A percentile compares a stretch with the other conserved stretches of the same genome.
These are phyloP conservation scores for Heterodera schachtii DNA, from an alignment of 1,140 invertebrate species.

Conservation along the genomic window DNA sequence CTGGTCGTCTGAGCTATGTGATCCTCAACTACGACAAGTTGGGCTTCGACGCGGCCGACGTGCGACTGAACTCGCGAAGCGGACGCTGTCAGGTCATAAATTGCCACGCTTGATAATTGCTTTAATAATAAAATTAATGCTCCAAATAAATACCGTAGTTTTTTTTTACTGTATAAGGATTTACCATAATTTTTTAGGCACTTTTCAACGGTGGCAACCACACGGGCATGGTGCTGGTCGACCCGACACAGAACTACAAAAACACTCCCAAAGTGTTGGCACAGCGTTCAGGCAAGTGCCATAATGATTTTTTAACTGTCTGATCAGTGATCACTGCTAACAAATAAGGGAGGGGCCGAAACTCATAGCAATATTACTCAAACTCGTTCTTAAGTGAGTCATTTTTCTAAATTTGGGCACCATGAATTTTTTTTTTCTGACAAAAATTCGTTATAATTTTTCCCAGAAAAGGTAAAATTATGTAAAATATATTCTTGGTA, in stretches of 20 bases:
- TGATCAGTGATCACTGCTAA: neutral
- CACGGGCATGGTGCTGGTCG: slow-evolving; percentile 62
- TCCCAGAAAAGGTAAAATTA: no score
- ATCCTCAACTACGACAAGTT: slow-evolving; percentile 60
- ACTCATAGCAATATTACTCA: no score
- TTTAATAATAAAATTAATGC: neutral
- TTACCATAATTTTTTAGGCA: slow-evolving; percentile 45
- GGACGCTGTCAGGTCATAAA: slow-evolving; percentile 47
- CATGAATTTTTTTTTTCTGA: no score
- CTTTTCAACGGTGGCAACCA: slow-evolving; percentile 65
- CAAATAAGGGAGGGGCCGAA: no score
- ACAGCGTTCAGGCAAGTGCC: slow-evolving; percentile 53
- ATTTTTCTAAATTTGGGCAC: no score
- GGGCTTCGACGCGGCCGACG: slow-evolving; percentile 57
- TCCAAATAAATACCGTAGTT: no score
- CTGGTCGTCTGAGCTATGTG: slow-evolving; percentile 52
- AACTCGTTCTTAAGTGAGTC: no score
- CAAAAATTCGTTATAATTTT: no score
- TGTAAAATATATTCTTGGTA: no score
- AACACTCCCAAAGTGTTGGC: slow-evolving; percentile 65
- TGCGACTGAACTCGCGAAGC: slow-evolving; percentile 50
- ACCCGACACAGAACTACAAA: slow-evolving; percentile 64
- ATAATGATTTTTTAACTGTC: neutral
- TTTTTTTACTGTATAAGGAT: neutral
- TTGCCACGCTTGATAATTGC: neutral